A percentile compares a stretch with the other conserved stretches of the same genome.
Evolutionary conservation across 2,113 vertebrate genomes (phyloP).

Genomic region (Catagonus wagneri): DNA sequence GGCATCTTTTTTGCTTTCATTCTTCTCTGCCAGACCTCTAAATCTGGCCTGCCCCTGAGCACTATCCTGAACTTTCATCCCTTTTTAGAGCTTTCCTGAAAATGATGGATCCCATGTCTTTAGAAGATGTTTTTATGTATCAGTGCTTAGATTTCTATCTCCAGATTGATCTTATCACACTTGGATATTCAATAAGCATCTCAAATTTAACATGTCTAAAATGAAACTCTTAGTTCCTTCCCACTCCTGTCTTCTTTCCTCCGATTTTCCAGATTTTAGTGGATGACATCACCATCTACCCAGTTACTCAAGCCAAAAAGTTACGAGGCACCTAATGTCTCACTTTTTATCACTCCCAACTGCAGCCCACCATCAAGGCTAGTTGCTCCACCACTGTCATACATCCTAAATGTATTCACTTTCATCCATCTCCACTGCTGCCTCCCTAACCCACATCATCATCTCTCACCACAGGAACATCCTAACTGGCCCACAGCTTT

Average conservation of each 20-base stretch:
- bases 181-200: neutral
- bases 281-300: neutral
- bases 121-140: neutral
- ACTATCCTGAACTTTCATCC: neutral
- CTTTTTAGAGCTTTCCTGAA: neutral
- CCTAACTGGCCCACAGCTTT: neutral
- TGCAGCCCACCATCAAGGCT: neutral
- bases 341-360: neutral
- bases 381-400: neutral
- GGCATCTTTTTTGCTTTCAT: neutral
- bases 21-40: neutral
- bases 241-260: neutral
- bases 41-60: neutral
- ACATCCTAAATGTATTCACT: neutral
- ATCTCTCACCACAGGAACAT: neutral
- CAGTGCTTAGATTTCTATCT: neutral
- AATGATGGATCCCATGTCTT: neutral
- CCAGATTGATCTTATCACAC: neutral
- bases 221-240: neutral
- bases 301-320: neutral
- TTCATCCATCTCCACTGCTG: neutral
- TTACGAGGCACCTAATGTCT: neutral
- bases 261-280: neutral
- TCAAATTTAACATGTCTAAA: constrained; percentile 3
- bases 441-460: neutral